A percentile compares a stretch with the other conserved stretches of the same genome.
phyloP scores from a whole-genome alignment of 2,113 vertebrate genomes.

The Neopipo cinnamomea region DNA sequence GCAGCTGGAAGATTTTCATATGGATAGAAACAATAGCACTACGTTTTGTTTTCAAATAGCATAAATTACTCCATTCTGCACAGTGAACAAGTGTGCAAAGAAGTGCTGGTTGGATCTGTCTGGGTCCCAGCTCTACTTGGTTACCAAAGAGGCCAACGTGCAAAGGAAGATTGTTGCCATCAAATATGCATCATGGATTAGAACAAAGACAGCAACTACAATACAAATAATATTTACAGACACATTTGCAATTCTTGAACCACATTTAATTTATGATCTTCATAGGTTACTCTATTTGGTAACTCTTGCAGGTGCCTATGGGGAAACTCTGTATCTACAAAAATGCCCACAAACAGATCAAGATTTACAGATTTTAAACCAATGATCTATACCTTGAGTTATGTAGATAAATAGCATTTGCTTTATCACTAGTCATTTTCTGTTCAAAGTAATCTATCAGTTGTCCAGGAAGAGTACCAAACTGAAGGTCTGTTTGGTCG shows the following conservation, averaged over 20 bases:
- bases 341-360: neutral
- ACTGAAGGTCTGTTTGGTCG: neutral
- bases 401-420: neutral
- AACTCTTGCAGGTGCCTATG: neutral
- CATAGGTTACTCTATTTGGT: neutral
- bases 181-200: neutral
- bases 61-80: neutral
- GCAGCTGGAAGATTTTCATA: conserved; percentile 34
- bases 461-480: neutral
- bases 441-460: neutral
- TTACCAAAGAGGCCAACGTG: neutral
- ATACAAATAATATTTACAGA: neutral
- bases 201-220: neutral
- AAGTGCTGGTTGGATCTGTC: neutral
- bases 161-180: neutral
- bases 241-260: neutral
- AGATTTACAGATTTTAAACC: neutral
- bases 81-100: neutral
- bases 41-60: conserved; percentile 19
- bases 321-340: accelerated
- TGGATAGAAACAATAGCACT: conserved; percentile 7
- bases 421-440: neutral
- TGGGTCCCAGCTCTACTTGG: neutral
- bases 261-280: neutral
- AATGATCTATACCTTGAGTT: neutral